Base-by-base conservation (phyloP, 2,888 invertebrate species). In the Acleris sparsana region DNA sequence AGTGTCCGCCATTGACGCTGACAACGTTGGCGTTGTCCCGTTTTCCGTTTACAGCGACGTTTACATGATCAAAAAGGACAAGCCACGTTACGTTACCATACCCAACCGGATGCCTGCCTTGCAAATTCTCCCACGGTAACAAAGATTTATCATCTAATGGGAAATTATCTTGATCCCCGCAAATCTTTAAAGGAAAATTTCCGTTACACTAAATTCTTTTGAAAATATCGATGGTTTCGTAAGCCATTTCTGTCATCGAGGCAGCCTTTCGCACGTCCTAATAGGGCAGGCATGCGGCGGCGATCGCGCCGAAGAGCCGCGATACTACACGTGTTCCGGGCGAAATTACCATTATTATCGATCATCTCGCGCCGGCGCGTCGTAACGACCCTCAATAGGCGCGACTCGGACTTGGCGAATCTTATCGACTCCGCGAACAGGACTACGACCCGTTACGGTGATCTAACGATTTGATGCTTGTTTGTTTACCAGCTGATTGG, bases 341-440 rank as follows among this genome's bases (percentile, higher is more conserved):
- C 82, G 75, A 89, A 92, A 92, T 92, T 92, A 92, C 92, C 92
- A 92, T 92, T 91, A 92, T 92, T 92, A 92, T 92, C 92, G 92
- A 91, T 90, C 89, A 90, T 92, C 92, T 86, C 80, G 86, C 87
- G 83, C 86, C 82, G 77, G 81, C 80, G 86, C 85, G 80, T 80
- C 80, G 88, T 91, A 89, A 91, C 92, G 90, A 91, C 87, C 85
- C 84, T 82, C 83, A 85, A 89, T 87, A 87, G 88, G 85, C 88
- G 84, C 82, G 80, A 83, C 80, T 48, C 73, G 72, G 75, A 79
- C 78, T 80, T 72, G 58, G 78, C 82, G 79, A 85, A 86, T 86
- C 83, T 88, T 87, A 88, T 88, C 87, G 80, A 70, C 69, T 71
- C 75, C 73, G 78, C 75, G 72, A 73, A 73, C 70, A 69, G 72